phyloP scores from a whole-genome alignment of 2,113 vertebrate species.

The Gopherus evgoodei region DNA sequence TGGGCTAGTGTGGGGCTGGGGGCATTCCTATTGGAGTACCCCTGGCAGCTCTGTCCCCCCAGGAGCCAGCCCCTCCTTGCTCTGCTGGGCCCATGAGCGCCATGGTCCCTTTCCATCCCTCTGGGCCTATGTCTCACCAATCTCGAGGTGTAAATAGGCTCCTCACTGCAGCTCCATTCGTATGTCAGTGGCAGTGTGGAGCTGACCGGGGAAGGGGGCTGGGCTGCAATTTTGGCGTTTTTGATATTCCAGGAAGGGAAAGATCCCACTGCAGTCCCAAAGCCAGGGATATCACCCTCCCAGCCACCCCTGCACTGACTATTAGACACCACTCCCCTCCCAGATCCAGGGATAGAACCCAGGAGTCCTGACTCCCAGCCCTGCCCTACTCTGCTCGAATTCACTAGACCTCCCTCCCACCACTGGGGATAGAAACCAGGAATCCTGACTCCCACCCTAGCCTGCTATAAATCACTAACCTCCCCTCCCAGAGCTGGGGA shows the following conservation, averaged over 20 bases:
- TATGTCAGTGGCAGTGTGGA: neutral
- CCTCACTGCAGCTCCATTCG: neutral
- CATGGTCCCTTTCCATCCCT: neutral
- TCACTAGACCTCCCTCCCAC: no score
- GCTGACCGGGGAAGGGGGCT: neutral
- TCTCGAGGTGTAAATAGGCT: constrained; percentile 10
- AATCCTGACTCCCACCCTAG: no score
- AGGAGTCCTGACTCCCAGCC: neutral
- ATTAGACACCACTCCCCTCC: neutral
- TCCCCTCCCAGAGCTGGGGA: neutral
- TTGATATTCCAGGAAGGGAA: neutral
- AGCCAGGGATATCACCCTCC: neutral
- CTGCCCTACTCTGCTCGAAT: no score
- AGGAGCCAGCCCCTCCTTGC: neutral
- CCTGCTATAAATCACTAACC: no score
- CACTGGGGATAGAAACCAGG: no score
- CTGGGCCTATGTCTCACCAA: neutral
- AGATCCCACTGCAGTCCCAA: neutral
- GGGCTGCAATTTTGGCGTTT: neutral
- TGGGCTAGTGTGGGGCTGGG: no score
- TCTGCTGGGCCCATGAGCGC: neutral
- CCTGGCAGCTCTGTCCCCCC: neutral
- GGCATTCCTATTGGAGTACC: neutral
- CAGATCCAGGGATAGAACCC: neutral
- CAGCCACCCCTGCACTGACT: neutral